These are phyloP conservation scores for Halcyon malimbica DNA, from an alignment of 2,113 vertebrate genomes.

Conservation along the genomic window DNA sequence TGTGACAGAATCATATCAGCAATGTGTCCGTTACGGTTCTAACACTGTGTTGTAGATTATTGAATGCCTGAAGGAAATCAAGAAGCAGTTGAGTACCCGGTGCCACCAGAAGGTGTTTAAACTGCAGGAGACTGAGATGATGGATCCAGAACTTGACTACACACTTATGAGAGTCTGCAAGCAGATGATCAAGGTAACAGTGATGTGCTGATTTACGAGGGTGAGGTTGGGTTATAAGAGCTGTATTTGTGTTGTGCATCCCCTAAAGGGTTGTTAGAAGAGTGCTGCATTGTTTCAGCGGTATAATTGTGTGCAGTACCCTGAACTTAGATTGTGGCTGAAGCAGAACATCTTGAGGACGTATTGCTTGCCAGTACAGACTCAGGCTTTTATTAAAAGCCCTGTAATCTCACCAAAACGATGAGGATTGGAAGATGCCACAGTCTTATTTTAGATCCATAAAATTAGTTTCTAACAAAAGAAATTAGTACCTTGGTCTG, in stretches of 20 bases:
- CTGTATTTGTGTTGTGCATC: not conserved
- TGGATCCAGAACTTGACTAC: constrained; percentile 94
- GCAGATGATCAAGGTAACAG: constrained; percentile 93
- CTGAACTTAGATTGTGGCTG: rapidly evolving
- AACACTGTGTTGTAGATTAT: constrained; percentile 81
- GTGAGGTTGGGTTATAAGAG: not conserved
- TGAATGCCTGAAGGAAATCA: constrained; percentile 95
- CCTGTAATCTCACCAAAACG: not conserved
- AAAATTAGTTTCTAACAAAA: not conserved
- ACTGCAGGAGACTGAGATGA: constrained; percentile 96
- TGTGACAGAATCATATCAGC: not conserved
- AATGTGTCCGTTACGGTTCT: not conserved
- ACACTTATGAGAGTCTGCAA: constrained; percentile 97
- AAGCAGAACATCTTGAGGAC: not conserved
- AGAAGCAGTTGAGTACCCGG: constrained; percentile 82
- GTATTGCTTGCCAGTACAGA: not conserved
- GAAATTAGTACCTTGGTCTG: not conserved
- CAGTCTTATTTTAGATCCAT: not conserved
- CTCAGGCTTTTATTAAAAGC: not conserved
- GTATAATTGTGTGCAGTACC: not conserved
- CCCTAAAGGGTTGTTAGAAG: not conserved
- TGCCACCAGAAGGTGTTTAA: constrained; percentile 96
- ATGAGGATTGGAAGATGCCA: not conserved
- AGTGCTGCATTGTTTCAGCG: not conserved
- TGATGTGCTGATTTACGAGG: not conserved